phyloP scores from a whole-genome alignment of 2,888 invertebrate genomes.

The Yponomeuta cagnagella region DNA sequence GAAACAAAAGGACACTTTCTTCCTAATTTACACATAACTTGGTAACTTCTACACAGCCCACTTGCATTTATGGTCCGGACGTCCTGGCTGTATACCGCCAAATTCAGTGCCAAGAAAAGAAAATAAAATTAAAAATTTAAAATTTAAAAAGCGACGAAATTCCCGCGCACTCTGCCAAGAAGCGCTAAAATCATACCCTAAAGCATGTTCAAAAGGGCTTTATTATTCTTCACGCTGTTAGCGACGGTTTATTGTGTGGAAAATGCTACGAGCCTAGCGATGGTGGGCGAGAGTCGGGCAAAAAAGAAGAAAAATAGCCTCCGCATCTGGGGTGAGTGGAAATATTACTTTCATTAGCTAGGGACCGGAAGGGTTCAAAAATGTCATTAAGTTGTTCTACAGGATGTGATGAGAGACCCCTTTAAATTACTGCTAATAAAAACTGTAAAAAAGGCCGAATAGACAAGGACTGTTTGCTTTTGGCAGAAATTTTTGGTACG shows the following conservation, averaged over 20 bases:
- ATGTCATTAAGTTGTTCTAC: background rate
- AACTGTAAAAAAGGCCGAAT: background rate
- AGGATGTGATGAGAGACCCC: background rate
- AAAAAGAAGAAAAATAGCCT: slow-evolving; percentile 54
- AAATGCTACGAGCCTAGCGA: slow-evolving; percentile 35
- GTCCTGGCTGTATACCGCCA: background rate
- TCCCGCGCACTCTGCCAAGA: background rate
- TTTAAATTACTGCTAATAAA: background rate
- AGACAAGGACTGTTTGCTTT: no score
- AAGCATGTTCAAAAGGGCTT: background rate
- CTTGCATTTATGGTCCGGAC: slow-evolving; percentile 4
- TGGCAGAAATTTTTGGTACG: no score
- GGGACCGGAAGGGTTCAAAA: background rate
- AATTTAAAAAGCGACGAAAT: background rate
- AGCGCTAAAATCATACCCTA: background rate
- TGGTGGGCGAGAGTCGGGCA: slow-evolving; percentile 43
- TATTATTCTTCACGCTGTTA: slow-evolving; percentile 40
- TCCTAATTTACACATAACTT: slow-evolving; percentile 24
- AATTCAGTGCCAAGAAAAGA: background rate
- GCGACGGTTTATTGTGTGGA: slow-evolving; percentile 56
- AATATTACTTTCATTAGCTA: slow-evolving; percentile 8
- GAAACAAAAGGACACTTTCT: slow-evolving; percentile 59
- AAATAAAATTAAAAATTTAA: background rate
- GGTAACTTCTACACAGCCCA: background rate
- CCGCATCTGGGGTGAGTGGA: slow-evolving; percentile 51